Evolutionary conservation across 2,888 invertebrate species (phyloP), one percentile per base, ranked within the genome.

Genomic region (Sesia bembeciformis): DNA sequence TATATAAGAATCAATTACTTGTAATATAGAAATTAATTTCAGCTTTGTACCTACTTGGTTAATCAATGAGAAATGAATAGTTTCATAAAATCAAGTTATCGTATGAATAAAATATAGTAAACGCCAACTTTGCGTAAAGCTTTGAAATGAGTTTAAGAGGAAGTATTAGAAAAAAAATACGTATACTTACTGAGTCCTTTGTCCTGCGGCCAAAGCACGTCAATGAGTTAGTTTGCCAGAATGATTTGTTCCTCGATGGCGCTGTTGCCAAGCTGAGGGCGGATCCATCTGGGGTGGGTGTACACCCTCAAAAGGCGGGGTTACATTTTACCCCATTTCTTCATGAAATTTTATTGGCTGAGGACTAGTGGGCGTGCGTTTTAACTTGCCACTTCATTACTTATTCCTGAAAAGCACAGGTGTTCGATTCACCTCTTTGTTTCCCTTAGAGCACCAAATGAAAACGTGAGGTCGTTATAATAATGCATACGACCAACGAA

Each of bases 221-320:
- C 66, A 63, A 66, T 64, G 59, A 60, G 58, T 56, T 59, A 55
- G 51, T 46, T 46, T 64, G 58, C 60, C 57, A 64, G 52, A 65
- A 65, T 69, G 68, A 65, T 70, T 61, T 66, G 62, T 62, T 68
- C 62, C 60, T 65, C 60, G 57, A 63, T 58, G 56, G 55, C 57
- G 39, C 7, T 6, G 50, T 39, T 7, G 38, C 38, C 7, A 6
- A 50, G 39, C 38, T 39, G 6, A 38, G 50, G 71, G 72, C 67
- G 69, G 58, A 54, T 56, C 56, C 55, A 59, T 57, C 58, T 52
- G 55, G 58, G 57, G 66, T 67, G 71, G 73, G 71, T 62, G 68
- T 70, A 51, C 55, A 57, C 52, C 40, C 50, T 54, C 54, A 41
- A 60, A 59, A 64, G 81, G 79, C 78, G 81, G 78, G 63, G 75